Percentiles rank a stretch among this genome's conserved stretches.
phyloP scores from a whole-genome alignment of 1,140 invertebrate genomes.

The Phocides pigmalion region DNA sequence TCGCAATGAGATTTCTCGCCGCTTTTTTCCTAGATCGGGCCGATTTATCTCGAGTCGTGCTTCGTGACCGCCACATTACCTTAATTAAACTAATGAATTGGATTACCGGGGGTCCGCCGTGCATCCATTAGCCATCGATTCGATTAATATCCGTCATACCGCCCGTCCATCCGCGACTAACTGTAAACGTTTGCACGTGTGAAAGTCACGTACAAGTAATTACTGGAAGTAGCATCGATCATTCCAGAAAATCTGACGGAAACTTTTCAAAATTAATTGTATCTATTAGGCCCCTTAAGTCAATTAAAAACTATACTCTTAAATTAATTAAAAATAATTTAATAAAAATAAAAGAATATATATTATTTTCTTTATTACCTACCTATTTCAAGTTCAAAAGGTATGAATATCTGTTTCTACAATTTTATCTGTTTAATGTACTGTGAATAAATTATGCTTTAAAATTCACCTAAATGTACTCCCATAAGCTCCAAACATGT shows the following conservation, averaged over 20 bases:
- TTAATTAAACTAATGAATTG: slow-evolving; percentile 33
- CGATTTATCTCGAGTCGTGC: slow-evolving; percentile 32
- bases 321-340: no score
- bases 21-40: slow-evolving; percentile 26
- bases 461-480: background rate
- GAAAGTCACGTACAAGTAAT: slow-evolving; percentile 25
- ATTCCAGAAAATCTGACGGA: slow-evolving; percentile 15
- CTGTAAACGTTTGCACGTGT: slow-evolving; percentile 24
- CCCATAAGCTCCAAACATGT: background rate
- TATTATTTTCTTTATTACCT: no score
- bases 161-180: slow-evolving; percentile 11
- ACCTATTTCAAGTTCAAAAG: no score
- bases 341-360: no score
- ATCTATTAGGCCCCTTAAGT: no score
- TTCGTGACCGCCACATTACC: slow-evolving; percentile 28
- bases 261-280: background rate
- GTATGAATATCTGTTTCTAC: no score
- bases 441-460: no score
- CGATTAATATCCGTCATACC: slow-evolving; percentile 32
- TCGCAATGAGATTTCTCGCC: slow-evolving; percentile 24
- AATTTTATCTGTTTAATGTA: no score
- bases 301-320: no score
- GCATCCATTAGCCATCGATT: slow-evolving; percentile 32
- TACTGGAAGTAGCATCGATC: slow-evolving; percentile 19
- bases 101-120: slow-evolving; percentile 29